Conservation (phyloP, 2,888 invertebrate species). For the Copidosoma aretas region DNA sequence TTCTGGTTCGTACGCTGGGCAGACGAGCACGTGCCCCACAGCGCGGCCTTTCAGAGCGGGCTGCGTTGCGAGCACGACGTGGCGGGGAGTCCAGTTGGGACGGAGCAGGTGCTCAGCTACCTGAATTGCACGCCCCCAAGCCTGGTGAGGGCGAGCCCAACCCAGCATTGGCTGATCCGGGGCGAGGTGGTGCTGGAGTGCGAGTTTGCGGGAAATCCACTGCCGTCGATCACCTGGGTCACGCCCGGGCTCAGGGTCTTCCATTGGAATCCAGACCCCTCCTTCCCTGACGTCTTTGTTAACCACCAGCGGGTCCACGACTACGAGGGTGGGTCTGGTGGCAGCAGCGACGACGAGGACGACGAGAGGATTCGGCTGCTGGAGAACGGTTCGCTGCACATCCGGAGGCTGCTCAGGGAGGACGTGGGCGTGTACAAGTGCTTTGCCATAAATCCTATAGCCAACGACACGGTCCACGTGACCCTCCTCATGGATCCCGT, state of each 20-base stretch:
- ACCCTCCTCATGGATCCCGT: slow-evolving; percentile 84
- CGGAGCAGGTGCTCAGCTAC: slow-evolving; percentile 73
- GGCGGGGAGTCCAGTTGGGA: slow-evolving; percentile 65
- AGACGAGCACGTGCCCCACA: slow-evolving; percentile 63
- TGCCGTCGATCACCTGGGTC: slow-evolving; percentile 85
- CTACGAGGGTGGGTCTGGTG: slow-evolving; percentile 45
- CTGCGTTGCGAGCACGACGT: slow-evolving; percentile 67
- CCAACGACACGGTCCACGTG: slow-evolving; percentile 78
- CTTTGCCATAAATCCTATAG: slow-evolving; percentile 83
- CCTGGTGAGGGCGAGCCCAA: slow-evolving; percentile 69
- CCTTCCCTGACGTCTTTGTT: slow-evolving; percentile 70
- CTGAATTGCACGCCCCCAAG: slow-evolving; percentile 75
- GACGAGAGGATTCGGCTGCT: slow-evolving; percentile 71
- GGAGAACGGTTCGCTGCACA: slow-evolving; percentile 80
- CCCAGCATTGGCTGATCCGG: slow-evolving; percentile 67
- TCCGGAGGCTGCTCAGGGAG: slow-evolving; percentile 74
- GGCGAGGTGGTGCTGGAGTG: slow-evolving; percentile 78
- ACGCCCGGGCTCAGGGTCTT: slow-evolving; percentile 76
- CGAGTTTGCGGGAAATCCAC: slow-evolving; percentile 77
- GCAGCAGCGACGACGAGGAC: slow-evolving; percentile 46
- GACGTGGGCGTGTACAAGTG: slow-evolving; percentile 89
- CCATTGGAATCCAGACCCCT: slow-evolving; percentile 80
- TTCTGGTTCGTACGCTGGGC: slow-evolving; percentile 77
- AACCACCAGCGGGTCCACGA: slow-evolving; percentile 73
- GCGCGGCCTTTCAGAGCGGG: slow-evolving; percentile 65